Evolutionary conservation across 1,140 invertebrate genomes (phyloP).

Genomic region (Dufourea novaeangliae): DNA sequence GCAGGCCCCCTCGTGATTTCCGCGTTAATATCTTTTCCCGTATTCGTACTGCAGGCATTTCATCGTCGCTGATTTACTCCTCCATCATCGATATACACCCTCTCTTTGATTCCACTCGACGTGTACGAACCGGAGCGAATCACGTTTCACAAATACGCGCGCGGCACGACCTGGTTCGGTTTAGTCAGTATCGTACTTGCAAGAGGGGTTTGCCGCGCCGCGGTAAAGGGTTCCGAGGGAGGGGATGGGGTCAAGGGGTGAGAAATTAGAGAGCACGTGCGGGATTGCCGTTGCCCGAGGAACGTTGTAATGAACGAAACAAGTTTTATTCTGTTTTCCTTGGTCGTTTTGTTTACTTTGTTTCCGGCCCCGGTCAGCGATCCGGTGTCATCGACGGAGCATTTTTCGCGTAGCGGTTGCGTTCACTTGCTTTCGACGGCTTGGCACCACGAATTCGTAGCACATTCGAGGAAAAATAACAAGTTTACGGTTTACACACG

Average conservation of each 20-base stretch:
- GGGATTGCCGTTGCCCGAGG: neutral
- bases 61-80: slow-evolving; percentile 18
- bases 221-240: slow-evolving; percentile 2
- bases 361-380: neutral
- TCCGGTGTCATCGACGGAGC: slow-evolving; percentile 28
- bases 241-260: slow-evolving; percentile 1
- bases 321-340: slow-evolving; percentile 40
- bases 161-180: slow-evolving; percentile 21
- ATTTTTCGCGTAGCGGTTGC: neutral
- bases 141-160: slow-evolving; percentile 41
- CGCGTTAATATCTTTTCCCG: slow-evolving; percentile 43
- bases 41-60: slow-evolving; percentile 16
- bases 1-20: slow-evolving; percentile 38
- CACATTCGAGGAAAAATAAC: neutral
- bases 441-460: neutral
- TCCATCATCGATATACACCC: slow-evolving; percentile 17
- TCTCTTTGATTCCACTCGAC: slow-evolving; percentile 35
- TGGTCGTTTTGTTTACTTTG: slow-evolving; percentile 34
- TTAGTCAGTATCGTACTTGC: slow-evolving; percentile 9
- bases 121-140: slow-evolving; percentile 23
- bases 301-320: slow-evolving; percentile 46
- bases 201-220: neutral
- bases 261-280: slow-evolving; percentile 45
- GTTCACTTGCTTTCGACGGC: neutral
- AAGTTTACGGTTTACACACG: neutral